Base-by-base conservation (phyloP, 2,113 vertebrate species). In the Calcarius ornatus region DNA sequence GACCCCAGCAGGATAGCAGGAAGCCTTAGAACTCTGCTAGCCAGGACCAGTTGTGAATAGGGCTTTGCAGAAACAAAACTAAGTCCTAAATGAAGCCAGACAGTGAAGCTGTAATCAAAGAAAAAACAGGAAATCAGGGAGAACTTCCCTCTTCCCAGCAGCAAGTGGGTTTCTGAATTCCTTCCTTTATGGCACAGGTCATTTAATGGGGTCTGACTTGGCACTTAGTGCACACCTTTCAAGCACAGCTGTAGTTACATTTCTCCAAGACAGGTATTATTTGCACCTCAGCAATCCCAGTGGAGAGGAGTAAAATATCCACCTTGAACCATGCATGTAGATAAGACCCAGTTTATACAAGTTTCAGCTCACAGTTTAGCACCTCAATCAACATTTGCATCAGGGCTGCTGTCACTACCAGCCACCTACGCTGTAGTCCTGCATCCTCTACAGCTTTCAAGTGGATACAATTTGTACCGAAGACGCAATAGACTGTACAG, bases 391-490 rank as follows among this genome's bases (percentile, higher is more conserved):
- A 71, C n/a, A 57, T 37, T 81, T 92, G 72, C 82, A 94, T 68
- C 79, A 90, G 35, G 37, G 76, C 51, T 90, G 59, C 89, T 90
- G 88, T 68, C 64, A 50, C 88, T 25, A 86, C 65, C 88, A 96
- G 64, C 88, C 94, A 96, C 95, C 95, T 93, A 95, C 92, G 30
- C 90, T 40, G 60, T 0, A 78, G 88, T 86, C 85, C 90, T 75
- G 79, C 78, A 88, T 92, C 63, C 92, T 95, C 63, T 40, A 80
- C 85, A 90, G 93, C 88, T 95, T 91, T 96, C 86, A 90, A 96
- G 94, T 84, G 88, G 92, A 92, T 94, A 95, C 90, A 93, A 80
- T 95, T 95, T 90, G 92, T 88, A 93, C 93, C 45, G 4, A 61
- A 88, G 82, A 88, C 5, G 14, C 24, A 90, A 83, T 7, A 86